These are phyloP conservation scores for Drosophila carrolli DNA, from an alignment of 1,140 invertebrate species.

Conservation along the genomic window DNA sequence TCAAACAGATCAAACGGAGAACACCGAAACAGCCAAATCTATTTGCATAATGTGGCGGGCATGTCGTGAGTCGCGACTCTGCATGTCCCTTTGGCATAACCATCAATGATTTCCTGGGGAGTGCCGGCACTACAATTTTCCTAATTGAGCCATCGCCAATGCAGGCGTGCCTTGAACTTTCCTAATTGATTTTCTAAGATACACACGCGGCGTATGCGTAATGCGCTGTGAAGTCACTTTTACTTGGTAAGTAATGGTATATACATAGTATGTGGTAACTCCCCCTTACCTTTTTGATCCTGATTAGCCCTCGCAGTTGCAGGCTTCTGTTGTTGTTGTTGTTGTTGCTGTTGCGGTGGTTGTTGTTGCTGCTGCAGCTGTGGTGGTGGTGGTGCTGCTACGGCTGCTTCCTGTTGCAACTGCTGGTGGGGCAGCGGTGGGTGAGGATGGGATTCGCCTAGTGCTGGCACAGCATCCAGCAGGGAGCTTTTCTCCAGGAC, in stretches of 20 bases:
- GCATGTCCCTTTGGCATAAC: conserved; percentile 68
- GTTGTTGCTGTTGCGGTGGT: conserved; percentile 18
- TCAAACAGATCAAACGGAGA: conserved; percentile 48
- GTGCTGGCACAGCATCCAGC: conserved; percentile 70
- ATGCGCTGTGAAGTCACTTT: conserved; percentile 51
- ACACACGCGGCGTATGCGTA: conserved; percentile 63
- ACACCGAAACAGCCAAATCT: conserved; percentile 30
- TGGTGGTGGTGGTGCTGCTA: conserved; percentile 23
- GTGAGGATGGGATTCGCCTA: conserved; percentile 43
- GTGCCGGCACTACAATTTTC: conserved; percentile 57
- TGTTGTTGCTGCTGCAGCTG: conserved; percentile 27
- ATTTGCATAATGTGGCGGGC: conserved; percentile 67
- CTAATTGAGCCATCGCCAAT: conserved; percentile 66
- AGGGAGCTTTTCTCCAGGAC: conserved; percentile 83
- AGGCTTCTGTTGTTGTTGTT: conserved; percentile 32
- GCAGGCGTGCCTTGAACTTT: conserved; percentile 43
- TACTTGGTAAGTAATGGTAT: background rate
- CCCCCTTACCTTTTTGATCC: conserved; percentile 68
- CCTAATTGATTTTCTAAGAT: conserved; percentile 64
- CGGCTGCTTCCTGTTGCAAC: conserved; percentile 53
- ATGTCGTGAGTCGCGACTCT: conserved; percentile 60
- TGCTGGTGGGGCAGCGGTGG: conserved; percentile 42
- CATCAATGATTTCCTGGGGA: conserved; percentile 67
- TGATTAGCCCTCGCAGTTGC: conserved; percentile 56
- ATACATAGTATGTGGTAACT: background rate